These are phyloP conservation scores for Drosophila eugracilis DNA, from an alignment of 1,140 invertebrate species.

Conservation along the genomic window DNA sequence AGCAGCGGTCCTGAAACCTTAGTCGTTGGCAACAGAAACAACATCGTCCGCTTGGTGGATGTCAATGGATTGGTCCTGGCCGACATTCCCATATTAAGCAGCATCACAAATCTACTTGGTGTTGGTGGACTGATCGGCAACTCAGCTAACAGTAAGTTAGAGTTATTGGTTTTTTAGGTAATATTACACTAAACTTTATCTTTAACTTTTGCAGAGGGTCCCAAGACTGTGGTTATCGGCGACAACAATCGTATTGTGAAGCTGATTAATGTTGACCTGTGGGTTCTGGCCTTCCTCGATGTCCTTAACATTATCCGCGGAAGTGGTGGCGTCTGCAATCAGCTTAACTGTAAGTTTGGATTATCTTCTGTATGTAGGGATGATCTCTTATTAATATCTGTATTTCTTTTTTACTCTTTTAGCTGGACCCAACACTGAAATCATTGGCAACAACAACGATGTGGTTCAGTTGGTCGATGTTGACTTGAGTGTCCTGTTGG, in stretches of 20 bases:
- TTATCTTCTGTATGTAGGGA: too few species aligned
- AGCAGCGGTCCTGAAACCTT: neutral
- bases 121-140: constrained; percentile 28
- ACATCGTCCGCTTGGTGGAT: constrained; percentile 4
- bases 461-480: constrained; percentile 48
- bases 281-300: constrained; percentile 17
- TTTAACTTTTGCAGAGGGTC: constrained; percentile 19
- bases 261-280: constrained; percentile 37
- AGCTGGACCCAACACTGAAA: constrained; percentile 35
- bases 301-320: constrained; percentile 34
- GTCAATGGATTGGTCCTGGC: constrained; percentile 13
- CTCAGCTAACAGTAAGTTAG: constrained; percentile 33
- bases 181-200: neutral
- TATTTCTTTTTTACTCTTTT: neutral
- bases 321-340: constrained; percentile 43
- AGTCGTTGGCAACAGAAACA: neutral
- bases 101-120: neutral
- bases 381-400: neutral
- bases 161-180: too few species aligned
- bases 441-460: constrained; percentile 46
- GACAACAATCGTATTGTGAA: constrained; percentile 46
- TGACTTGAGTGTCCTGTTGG: constrained; percentile 30
- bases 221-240: constrained; percentile 52
- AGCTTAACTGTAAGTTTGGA: constrained; percentile 24
- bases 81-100: constrained; percentile 6